Evolutionary conservation across 2,113 vertebrate species (phyloP).

Genomic region (Amphilophus citrinellus): DNA sequence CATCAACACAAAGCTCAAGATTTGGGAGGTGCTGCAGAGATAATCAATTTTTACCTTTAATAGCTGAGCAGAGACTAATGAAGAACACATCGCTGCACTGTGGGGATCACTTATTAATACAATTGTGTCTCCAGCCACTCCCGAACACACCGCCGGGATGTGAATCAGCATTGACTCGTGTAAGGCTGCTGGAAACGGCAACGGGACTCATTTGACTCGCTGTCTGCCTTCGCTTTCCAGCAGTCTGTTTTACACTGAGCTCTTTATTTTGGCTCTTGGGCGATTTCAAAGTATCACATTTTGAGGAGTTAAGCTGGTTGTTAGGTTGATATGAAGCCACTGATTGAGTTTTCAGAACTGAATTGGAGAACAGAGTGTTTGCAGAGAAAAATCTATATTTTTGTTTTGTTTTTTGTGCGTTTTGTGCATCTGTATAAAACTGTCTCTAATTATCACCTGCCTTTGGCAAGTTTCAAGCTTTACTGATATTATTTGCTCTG

Average conservation of each 20-base stretch:
- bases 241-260: background rate
- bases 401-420: background rate
- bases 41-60: slow-evolving; percentile 48
- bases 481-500: background rate
- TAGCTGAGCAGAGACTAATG: slow-evolving; percentile 47
- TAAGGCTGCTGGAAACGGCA: slow-evolving; percentile 3
- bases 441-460: background rate
- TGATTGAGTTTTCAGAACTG: slow-evolving; percentile 3
- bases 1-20: slow-evolving; percentile 8
- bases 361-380: background rate
- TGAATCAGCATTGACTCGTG: slow-evolving; percentile 5
- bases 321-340: background rate
- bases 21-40: slow-evolving; percentile 27
- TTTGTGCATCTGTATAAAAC: background rate
- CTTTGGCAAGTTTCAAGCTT: background rate
- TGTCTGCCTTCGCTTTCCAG: background rate
- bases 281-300: slow-evolving; percentile 10
- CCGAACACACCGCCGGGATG: background rate
- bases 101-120: slow-evolving; percentile 45
- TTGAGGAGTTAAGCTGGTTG: background rate
- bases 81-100: slow-evolving; percentile 36
- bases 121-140: slow-evolving; percentile 1
- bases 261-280: background rate
- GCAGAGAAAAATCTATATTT: background rate
- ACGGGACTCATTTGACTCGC: background rate